Evolutionary conservation across 2,888 invertebrate genomes (phyloP).

Genomic region (Lasius fuliginosus): DNA sequence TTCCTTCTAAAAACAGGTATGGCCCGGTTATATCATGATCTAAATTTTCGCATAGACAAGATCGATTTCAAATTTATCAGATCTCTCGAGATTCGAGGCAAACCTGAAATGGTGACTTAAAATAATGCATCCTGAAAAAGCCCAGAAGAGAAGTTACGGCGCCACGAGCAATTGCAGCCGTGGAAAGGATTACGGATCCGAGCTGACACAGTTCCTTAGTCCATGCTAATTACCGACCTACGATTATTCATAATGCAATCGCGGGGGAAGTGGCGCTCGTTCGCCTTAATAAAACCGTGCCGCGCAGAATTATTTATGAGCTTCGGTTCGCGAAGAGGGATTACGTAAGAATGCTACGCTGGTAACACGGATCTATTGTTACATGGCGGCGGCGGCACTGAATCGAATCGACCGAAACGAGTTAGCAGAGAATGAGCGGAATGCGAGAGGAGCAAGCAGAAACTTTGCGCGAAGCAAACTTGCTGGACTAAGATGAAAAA

Average conservation of each 20-base stretch:
- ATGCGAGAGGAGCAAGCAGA: not conserved
- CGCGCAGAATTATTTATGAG: constrained; percentile 22
- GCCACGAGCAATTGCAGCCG: not conserved
- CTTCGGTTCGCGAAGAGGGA: not conserved
- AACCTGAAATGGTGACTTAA: not conserved
- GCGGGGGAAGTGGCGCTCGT: not conserved
- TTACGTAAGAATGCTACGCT: constrained; percentile 16
- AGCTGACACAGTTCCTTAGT: not conserved
- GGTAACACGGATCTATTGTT: constrained; percentile 23
- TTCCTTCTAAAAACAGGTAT: not conserved
- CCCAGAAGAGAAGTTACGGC: not conserved
- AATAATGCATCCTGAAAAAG: not conserved
- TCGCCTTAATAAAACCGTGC: constrained; percentile 7
- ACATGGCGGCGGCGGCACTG: not conserved
- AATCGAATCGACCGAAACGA: not conserved
- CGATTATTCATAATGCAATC: constrained; percentile 18
- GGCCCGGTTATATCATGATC: not conserved
- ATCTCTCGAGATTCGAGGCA: not conserved
- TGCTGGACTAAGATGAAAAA: constrained; percentile 15
- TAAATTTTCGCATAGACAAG: constrained; percentile 8
- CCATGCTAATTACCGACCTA: constrained; percentile 13
- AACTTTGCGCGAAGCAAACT: not conserved
- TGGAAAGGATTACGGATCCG: constrained; percentile 20
- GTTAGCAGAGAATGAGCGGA: not conserved
- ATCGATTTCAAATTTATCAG: not conserved